Conservation (phyloP, 2,113 vertebrate species). For the Numida meleagris region DNA sequence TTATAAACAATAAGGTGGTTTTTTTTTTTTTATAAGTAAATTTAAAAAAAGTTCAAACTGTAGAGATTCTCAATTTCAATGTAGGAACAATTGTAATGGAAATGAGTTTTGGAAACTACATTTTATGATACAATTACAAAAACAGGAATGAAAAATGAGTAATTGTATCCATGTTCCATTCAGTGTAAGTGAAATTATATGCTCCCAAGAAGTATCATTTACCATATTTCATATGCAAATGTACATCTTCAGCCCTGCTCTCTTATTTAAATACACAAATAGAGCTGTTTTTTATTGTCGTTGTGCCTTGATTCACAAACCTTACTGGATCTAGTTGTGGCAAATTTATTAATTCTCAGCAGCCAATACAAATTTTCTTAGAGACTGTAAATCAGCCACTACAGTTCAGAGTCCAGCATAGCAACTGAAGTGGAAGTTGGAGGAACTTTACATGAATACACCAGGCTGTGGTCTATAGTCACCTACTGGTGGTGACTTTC, state of each 20-base stretch:
- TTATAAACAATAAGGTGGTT: not conserved
- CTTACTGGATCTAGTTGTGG: fast-evolving
- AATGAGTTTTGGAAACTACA: not conserved
- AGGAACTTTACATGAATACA: fast-evolving
- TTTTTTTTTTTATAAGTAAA: not conserved
- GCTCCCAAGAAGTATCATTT: not conserved
- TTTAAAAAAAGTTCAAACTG: too few relatives aligned
- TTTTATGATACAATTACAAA: not conserved
- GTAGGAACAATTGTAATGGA: fast-evolving
- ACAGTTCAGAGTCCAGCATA: fast-evolving
- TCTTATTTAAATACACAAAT: not conserved
- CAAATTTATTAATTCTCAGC: not conserved
- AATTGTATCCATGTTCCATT: fast-evolving
- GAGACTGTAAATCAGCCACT: fast-evolving
- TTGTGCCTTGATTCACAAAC: not conserved
- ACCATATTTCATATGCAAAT: not conserved
- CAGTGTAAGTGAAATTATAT: not conserved
- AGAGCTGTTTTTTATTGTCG: fast-evolving
- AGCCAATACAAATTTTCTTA: not conserved
- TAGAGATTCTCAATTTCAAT: fast-evolving
- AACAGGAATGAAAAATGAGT: not conserved
- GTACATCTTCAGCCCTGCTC: not conserved
- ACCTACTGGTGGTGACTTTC: not conserved
- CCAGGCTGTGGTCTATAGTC: not conserved
- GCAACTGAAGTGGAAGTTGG: fast-evolving